These are phyloP conservation scores for human DNA, from an alignment of 2,113 vertebrate genomes.

Conservation along the genomic window DNA sequence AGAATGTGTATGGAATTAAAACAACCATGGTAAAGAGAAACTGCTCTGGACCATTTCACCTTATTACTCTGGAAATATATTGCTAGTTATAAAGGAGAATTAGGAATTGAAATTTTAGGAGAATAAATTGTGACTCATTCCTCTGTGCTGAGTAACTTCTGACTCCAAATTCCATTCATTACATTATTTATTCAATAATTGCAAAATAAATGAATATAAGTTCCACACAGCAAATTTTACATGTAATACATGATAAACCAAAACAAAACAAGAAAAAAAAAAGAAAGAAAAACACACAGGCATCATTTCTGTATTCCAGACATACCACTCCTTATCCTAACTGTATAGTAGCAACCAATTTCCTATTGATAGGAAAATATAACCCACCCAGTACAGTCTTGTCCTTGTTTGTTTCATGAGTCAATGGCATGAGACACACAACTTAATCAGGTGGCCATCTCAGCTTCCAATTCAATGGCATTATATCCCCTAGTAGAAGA, in stretches of 20 bases:
- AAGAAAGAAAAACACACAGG: neutral
- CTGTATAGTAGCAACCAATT: neutral
- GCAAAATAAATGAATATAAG: neutral
- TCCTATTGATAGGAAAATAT: neutral
- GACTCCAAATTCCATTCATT: slow-evolving; percentile 29
- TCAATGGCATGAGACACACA: neutral
- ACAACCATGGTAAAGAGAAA: neutral
- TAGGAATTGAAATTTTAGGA: neutral
- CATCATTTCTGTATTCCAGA: neutral
- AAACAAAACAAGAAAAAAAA: neutral
- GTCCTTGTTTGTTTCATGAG: neutral
- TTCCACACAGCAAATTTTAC: neutral
- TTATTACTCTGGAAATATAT: neutral
- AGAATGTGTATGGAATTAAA: slow-evolving; percentile 52
- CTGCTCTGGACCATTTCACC: neutral
- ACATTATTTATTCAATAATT: slow-evolving; percentile 14
- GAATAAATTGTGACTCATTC: neutral
- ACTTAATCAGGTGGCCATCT: neutral
- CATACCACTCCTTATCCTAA: neutral
- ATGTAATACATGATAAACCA: neutral
- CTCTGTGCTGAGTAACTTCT: neutral
- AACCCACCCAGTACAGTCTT: neutral
- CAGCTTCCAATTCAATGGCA: neutral
- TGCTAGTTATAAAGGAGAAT: neutral
- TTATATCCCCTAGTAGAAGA: neutral